Percentiles rank a stretch among this genome's conserved stretches.
Evolutionary conservation across 2,888 invertebrate genomes (phyloP).

Genomic region (Notodonta dromedarius): DNA sequence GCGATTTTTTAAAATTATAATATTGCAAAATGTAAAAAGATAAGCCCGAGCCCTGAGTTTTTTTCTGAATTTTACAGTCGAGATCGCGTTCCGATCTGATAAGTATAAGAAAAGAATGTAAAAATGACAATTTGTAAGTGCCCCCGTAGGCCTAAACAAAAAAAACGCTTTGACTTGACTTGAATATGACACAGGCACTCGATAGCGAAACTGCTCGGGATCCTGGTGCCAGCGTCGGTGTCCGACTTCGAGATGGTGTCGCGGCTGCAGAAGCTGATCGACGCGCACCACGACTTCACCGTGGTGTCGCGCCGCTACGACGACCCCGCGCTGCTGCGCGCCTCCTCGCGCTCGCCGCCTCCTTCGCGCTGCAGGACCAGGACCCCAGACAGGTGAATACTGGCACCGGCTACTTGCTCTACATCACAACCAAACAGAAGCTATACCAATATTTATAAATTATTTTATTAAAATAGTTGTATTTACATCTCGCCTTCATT

Average conservation of each 20-base stretch:
- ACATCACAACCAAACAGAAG: too few species aligned
- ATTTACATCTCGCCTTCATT: too few species aligned
- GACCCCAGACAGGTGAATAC: conserved; percentile 81
- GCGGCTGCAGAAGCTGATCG: conserved; percentile 92
- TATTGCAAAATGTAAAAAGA: too few species aligned
- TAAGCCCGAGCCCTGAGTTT: too few species aligned
- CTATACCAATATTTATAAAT: too few species aligned
- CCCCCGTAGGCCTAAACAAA: not conserved
- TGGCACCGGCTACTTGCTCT: too few species aligned
- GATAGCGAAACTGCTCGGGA: conserved; percentile 89
- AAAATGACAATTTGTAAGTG: too few species aligned
- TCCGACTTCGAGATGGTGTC: conserved; percentile 91
- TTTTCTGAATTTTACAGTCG: too few species aligned
- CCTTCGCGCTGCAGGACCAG: conserved; percentile 75
- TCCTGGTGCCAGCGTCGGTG: conserved; percentile 86
- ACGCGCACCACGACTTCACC: conserved; percentile 94
- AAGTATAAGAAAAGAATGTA: too few species aligned
- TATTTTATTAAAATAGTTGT: too few species aligned
- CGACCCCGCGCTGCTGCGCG: conserved; percentile 74
- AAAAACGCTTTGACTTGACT: not conserved
- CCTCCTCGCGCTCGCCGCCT: conserved; percentile 77
- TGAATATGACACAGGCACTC: conserved; percentile 82
- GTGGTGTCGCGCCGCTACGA: conserved; percentile 89
- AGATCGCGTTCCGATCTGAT: too few species aligned
- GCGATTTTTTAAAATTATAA: too few species aligned